phyloP scores from a whole-genome alignment of 2,113 vertebrate species.

The Ophthalmolycus amberensis region DNA sequence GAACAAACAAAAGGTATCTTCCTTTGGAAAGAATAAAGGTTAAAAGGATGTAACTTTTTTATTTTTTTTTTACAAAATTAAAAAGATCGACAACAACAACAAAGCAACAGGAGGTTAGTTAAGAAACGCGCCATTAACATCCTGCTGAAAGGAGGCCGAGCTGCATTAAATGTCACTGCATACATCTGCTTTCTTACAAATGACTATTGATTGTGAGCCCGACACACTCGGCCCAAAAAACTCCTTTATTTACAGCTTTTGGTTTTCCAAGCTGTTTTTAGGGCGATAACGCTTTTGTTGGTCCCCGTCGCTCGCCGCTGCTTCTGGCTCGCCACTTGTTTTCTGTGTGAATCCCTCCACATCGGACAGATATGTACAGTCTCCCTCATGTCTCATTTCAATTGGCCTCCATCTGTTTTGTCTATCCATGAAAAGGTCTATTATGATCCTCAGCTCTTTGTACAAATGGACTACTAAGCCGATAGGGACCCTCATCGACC shows the following conservation, averaged over 20 bases:
- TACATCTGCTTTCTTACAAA: conserved; percentile 69
- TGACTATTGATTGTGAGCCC: conserved; percentile 61
- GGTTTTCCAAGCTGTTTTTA: conserved; percentile 69
- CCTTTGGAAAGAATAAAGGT: neutral
- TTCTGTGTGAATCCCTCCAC: conserved; percentile 56
- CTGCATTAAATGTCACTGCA: conserved; percentile 57
- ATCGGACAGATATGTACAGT: conserved; percentile 69
- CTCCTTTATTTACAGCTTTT: conserved; percentile 69
- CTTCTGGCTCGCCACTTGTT: conserved; percentile 27
- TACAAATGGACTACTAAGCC: conserved; percentile 74
- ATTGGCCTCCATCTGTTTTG: conserved; percentile 78
- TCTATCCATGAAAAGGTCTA: conserved; percentile 76
- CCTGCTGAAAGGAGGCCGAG: conserved; percentile 39
- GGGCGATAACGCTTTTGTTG: conserved; percentile 53
- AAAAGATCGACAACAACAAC: conserved; percentile 26
- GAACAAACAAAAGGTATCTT: neutral
- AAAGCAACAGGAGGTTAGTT: conserved; percentile 51
- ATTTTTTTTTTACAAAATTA: neutral
- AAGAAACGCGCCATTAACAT: conserved; percentile 17
- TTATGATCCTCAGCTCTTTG: conserved; percentile 77
- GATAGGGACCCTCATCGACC: conserved; percentile 29
- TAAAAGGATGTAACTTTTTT: conserved; percentile 7
- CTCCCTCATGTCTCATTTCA: conserved; percentile 68
- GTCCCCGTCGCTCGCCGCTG: conserved; percentile 17
- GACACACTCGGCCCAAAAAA: conserved; percentile 54